Evolutionary conservation across 2,113 vertebrate genomes (phyloP), one percentile per base, ranked within the genome.

Genomic region (Collichthys lucidus): DNA sequence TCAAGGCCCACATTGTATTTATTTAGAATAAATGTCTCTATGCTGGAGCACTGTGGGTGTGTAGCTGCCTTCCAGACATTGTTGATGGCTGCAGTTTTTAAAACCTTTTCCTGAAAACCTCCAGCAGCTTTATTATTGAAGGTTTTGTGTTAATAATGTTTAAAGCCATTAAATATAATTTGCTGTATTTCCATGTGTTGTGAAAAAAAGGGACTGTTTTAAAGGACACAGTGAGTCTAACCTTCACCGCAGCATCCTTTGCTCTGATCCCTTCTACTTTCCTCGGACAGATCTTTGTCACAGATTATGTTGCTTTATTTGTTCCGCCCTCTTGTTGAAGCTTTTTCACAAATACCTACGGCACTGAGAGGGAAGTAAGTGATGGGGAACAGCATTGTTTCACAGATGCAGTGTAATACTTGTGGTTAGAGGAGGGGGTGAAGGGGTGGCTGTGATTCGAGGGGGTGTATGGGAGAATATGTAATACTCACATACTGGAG

Each of bases 351-450:
- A 66, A 67, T 15, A 63, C 76, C 56, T 44, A 20, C 42, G 55
- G 59, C 79, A 29, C 53, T 60, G 70, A 87, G n/a, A n/a, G 74
- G 66, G 72, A 80, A 55, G 57, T 42, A 69, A 87, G 83, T 77
- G 67, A 91, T 77, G 84, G 75, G 46, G 82, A 86, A 22, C 82
- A 70, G 79, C 72, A 82, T 64, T 80, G 89, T 85, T 88, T 79
- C 70, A 64, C 80, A 86, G 91, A 90, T 81, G 76, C 83, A 85
- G 82, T 73, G 83, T 92, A 84, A 93, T 90, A 92, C 82, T 89
- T 95, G 92, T 80, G 91, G 92, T 91, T 50, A 53, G 70, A 59
- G 72, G 46, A 35, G 46, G 61, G 22, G 57, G 84, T 74, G 81
- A 59, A 77, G 74, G 50, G 35, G 35, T 40, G 35, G 35, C 35